A percentile compares a stretch with the other conserved stretches of the same genome.
These are phyloP conservation scores for Periparus ater DNA, from an alignment of 2,797 vertebrate genomes.

Conservation along the genomic window DNA sequence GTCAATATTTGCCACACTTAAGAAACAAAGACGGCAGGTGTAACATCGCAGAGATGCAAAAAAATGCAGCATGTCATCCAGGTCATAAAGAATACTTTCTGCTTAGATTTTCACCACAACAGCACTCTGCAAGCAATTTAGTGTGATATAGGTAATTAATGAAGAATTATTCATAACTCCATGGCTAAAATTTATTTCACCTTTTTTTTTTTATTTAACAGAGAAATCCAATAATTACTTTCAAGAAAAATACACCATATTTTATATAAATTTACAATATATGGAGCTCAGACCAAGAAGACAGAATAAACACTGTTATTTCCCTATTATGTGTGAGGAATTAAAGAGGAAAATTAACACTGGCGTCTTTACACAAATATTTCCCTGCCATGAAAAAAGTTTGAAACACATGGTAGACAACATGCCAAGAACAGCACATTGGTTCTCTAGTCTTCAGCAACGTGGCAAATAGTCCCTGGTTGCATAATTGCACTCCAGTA, in stretches of 20 bases:
- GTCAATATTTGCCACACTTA: not conserved
- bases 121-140: not conserved
- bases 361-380: not conserved
- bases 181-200: not conserved
- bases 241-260: not conserved
- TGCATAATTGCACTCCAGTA: slow-evolving; percentile 1
- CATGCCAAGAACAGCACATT: not conserved
- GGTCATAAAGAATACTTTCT: not conserved
- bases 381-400: not conserved
- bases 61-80: not conserved
- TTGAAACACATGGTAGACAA: not conserved
- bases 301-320: not conserved
- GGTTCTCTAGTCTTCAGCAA: slow-evolving; percentile 19
- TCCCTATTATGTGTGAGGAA: not conserved
- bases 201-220: not conserved
- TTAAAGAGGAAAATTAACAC: not conserved
- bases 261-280: not conserved
- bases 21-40: not conserved
- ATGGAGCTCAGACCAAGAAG: not conserved
- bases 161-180: not conserved
- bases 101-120: not conserved
- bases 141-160: not conserved
- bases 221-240: not conserved
- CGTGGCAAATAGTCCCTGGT: not conserved
- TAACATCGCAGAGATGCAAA: not conserved